Base-by-base conservation (phyloP, 2,797 vertebrate species). In the Gephyroberyx darwinii region DNA sequence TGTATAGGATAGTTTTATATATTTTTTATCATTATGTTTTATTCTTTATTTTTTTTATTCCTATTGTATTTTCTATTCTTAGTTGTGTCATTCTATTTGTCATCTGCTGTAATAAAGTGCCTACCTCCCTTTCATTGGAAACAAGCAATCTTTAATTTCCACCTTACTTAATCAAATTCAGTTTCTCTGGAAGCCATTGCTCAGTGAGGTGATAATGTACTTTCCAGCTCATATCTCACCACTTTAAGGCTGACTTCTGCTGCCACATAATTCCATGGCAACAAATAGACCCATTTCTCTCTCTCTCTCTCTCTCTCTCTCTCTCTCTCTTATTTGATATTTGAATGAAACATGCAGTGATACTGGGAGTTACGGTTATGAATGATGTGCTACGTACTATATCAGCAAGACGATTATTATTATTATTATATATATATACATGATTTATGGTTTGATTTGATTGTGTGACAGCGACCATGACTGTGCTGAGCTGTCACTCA, bases 141-240 rank as follows among this genome's bases (percentile, higher is more conserved):
- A 62, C 62, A 56, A 69, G 55, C 33, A 58, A 64, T 45, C 31
- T 69, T 81, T 69, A 70, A 67, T 71, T 55, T 52, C 64, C 77
- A 54, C 52, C 78, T 74, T 61, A 64, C 47, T 48, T 68, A 69
- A 75, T 82, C 67, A 69, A 65, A 58, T 74, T 50, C 56, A 51
- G 55, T 78, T 71, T 69, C 37, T 63, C 58, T 45, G 58, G 73
- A 63, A 62, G 70, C 62, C 20, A 39, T 45, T 19, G 55, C 48
- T 45, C 41, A 50, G 43, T 31, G 59, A 56, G 30, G 26, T 51
- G 26, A 26, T 26, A 26, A 26, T 26, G 1, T 8, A 12, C 37
- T 33, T 50, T 71, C 50, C 14, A 14, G 37, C 31, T 65, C n/a
- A 14, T 74, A 43, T 62, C 22, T 59, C n/a, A 55, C 19, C 39